Percentiles rank a stretch among this genome's conserved stretches.
Conservation (phyloP, 2,797 vertebrate species). For the Psittacula derbiana region DNA sequence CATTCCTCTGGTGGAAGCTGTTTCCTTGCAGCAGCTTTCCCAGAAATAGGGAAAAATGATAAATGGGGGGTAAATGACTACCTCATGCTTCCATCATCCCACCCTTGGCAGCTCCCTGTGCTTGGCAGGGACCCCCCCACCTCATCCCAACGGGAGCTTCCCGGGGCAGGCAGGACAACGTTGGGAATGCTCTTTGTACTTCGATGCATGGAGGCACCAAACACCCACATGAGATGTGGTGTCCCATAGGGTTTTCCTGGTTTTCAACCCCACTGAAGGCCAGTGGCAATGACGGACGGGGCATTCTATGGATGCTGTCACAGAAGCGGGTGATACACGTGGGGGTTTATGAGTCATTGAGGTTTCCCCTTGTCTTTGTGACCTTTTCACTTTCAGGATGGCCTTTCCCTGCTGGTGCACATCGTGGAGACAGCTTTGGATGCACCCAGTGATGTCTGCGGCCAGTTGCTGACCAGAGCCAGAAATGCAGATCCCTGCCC, state of each 20-base stretch:
- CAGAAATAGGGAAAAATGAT: neutral
- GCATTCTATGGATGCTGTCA: neutral
- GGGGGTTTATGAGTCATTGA: neutral
- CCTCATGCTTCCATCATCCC: neutral
- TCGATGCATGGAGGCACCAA: neutral
- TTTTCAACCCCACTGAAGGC: neutral
- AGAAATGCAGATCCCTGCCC: neutral
- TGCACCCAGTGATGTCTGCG: neutral
- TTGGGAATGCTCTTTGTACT: neutral
- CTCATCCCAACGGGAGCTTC: neutral
- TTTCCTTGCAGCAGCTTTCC: neutral
- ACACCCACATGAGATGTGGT: neutral
- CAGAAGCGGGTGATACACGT: rapidly evolving
- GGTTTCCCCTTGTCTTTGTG: neutral
- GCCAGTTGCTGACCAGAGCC: neutral
- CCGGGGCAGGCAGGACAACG: neutral
- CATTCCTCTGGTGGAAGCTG: neutral
- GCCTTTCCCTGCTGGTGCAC: neutral
- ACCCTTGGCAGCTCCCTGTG: neutral
- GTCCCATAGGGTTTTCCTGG: neutral
- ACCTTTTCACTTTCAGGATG: neutral
- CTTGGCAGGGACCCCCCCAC: neutral
- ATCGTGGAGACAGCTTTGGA: neutral
- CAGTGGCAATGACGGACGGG: neutral
- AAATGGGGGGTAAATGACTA: neutral